A percentile compares a stretch with the other conserved stretches of the same genome.
Conservation (phyloP, 2,888 invertebrate genomes). For the Ectemnius continuus region DNA sequence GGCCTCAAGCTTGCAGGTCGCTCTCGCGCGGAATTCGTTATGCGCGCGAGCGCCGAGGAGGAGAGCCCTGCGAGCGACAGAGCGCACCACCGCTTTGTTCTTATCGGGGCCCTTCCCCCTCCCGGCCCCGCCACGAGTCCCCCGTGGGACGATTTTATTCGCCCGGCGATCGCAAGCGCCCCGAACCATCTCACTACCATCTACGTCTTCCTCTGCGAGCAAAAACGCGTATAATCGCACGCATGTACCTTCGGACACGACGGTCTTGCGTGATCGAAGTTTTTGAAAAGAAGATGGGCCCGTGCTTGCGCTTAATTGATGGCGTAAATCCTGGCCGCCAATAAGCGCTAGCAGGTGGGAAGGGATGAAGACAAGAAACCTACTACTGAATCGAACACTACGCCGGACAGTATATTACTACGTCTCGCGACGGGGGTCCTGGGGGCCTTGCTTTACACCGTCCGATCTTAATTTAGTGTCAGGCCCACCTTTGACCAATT, state of each 20-base stretch:
- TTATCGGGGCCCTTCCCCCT: neutral
- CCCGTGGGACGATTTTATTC: neutral
- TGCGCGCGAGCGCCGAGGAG: slow-evolving; percentile 29
- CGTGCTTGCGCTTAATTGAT: neutral
- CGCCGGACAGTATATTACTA: slow-evolving; percentile 59
- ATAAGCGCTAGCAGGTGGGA: slow-evolving; percentile 39
- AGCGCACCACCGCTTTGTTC: slow-evolving; percentile 14
- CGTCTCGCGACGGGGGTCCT: slow-evolving; percentile 60
- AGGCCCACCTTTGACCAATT: slow-evolving; percentile 15
- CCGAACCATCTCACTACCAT: neutral
- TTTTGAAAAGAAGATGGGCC: too few species aligned
- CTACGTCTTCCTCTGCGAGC: neutral
- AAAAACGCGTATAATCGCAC: neutral
- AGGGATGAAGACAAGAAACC: slow-evolving; percentile 61
- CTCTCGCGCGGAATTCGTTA: slow-evolving; percentile 47
- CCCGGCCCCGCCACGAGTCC: neutral
- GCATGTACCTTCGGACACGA: neutral
- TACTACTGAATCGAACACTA: slow-evolving; percentile 61
- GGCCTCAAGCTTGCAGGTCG: slow-evolving; percentile 24
- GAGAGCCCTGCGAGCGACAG: slow-evolving; percentile 34
- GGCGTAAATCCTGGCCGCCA: slow-evolving; percentile 1
- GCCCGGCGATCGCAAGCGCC: slow-evolving; percentile 18
- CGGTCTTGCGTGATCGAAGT: neutral
- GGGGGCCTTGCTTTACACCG: slow-evolving; percentile 64
- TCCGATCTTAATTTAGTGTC: slow-evolving; percentile 66